These are phyloP conservation scores for Oryzias celebensis DNA, from an alignment of 2,113 vertebrate species.

Conservation along the genomic window DNA sequence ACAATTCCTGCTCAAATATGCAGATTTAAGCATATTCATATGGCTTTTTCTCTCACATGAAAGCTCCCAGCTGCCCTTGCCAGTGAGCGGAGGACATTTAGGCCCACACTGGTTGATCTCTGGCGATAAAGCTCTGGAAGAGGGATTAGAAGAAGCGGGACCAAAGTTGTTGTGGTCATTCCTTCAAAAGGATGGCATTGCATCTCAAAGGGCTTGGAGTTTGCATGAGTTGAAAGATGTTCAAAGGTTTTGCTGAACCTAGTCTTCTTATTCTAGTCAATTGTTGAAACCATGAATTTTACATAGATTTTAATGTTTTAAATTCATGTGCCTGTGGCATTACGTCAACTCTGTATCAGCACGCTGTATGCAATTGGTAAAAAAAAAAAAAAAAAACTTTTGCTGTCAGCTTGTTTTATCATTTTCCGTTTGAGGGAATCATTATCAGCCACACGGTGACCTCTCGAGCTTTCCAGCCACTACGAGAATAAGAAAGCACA, in stretches of 20 bases:
- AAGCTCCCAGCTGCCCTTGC: constrained; percentile 70
- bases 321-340: constrained; percentile 38
- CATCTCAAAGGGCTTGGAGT: constrained; percentile 60
- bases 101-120: constrained; percentile 68
- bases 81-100: constrained; percentile 64
- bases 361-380: neutral
- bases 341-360: constrained; percentile 23
- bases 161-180: constrained; percentile 70
- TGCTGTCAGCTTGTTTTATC: constrained; percentile 50
- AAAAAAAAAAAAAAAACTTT: constrained; percentile 2
- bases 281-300: constrained; percentile 29
- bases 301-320: constrained; percentile 30
- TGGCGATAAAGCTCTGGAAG: constrained; percentile 71
- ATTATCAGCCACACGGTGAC: constrained; percentile 32
- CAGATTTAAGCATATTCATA: constrained; percentile 64
- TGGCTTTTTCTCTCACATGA: constrained; percentile 58
- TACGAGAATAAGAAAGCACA: constrained; percentile 48
- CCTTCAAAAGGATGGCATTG: constrained; percentile 64
- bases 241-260: constrained; percentile 54
- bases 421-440: constrained; percentile 36
- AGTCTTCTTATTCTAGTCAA: constrained; percentile 21
- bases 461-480: constrained; percentile 42
- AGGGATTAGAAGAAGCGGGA: constrained; percentile 67
- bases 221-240: constrained; percentile 63
- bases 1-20: constrained; percentile 42